Percentiles rank a stretch among this genome's conserved stretches.
Evolutionary conservation across 2,797 vertebrate species (phyloP).

Genomic region (Phrynocephalus forsythii): DNA sequence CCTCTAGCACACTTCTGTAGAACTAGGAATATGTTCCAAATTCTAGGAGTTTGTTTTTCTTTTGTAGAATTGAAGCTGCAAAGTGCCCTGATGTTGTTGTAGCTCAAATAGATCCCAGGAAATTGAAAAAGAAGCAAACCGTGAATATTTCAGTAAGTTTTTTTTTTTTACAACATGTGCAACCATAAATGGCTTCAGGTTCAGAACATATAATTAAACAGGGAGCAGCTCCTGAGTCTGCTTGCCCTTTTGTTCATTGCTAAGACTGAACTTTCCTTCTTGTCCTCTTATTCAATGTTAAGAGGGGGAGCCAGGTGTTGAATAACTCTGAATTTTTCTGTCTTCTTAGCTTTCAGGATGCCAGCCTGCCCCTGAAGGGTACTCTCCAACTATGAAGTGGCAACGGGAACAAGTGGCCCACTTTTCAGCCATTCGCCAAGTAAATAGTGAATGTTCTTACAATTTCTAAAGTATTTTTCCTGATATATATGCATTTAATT

Average conservation of each 20-base stretch:
- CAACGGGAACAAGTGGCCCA: constrained; percentile 91
- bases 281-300: background rate
- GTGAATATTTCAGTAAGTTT: constrained; percentile 90
- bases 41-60: constrained; percentile 17
- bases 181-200: background rate
- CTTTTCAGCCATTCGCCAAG: constrained; percentile 93
- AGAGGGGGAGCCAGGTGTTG: constrained; percentile 14
- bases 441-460: constrained; percentile 61
- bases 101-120: constrained; percentile 95
- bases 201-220: background rate
- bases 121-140: constrained; percentile 91
- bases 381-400: constrained; percentile 90
- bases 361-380: constrained; percentile 90
- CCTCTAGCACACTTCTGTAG: background rate
- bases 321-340: constrained; percentile 2
- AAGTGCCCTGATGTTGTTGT: constrained; percentile 95
- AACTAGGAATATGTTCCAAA: background rate
- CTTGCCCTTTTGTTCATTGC: background rate
- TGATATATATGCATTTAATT: too few relatives aligned
- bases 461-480: background rate
- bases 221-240: fast-evolving
- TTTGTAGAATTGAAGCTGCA: constrained; percentile 90
- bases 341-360: constrained; percentile 87
- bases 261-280: background rate
- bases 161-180: background rate